Evolutionary conservation across 2,113 vertebrate species (phyloP).

Genomic region (Hydrochoerus hydrochaeris): DNA sequence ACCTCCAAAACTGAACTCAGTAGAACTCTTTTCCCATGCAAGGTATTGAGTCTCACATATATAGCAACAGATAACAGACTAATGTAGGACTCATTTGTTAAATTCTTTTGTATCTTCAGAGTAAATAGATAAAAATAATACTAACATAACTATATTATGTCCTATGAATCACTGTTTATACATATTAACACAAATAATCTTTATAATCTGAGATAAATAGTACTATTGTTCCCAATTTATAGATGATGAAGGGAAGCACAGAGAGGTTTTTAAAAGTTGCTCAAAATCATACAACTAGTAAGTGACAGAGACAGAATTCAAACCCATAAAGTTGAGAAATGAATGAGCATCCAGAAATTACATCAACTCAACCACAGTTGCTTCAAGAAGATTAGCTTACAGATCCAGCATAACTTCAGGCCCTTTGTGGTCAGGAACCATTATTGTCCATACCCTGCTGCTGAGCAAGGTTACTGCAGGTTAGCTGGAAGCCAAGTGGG

Average conservation of each 20-base stretch:
- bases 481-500: neutral
- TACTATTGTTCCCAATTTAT: neutral
- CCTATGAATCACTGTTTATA: neutral
- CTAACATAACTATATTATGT: neutral
- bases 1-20: neutral
- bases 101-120: neutral
- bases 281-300: neutral
- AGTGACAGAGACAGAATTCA: neutral
- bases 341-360: neutral
- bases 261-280: neutral
- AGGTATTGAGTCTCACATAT: too few relatives aligned
- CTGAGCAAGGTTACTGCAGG: neutral
- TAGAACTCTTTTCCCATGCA: neutral
- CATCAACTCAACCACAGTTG: neutral
- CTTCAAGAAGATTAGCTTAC: neutral
- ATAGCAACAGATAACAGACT: neutral
- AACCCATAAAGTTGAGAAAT: neutral
- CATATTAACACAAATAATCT: neutral
- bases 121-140: neutral
- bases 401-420: neutral
- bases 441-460: neutral
- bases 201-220: neutral
- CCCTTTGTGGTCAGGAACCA: neutral
- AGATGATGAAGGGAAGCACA: neutral
- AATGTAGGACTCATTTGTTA: neutral